Conservation (phyloP, 2,113 vertebrate genomes). For the Odontophorus gujanensis region DNA sequence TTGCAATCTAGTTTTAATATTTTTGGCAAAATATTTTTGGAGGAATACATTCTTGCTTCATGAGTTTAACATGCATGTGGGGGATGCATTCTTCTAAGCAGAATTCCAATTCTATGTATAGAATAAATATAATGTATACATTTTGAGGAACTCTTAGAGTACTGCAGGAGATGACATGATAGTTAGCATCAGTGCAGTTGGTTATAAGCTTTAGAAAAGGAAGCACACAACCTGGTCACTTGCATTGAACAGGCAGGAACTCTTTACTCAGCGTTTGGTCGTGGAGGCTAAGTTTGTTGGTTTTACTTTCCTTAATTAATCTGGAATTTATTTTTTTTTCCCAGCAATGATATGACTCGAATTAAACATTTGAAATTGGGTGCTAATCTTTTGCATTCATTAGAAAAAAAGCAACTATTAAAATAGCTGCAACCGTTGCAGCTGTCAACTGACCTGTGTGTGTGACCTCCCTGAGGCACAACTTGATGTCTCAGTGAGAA, state of each 20-base stretch:
- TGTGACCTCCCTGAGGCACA: conserved; percentile 11
- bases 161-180: not conserved
- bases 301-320: not conserved
- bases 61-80: not conserved
- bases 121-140: accelerated
- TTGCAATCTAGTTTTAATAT: not conserved
- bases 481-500: not conserved
- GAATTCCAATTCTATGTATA: not conserved
- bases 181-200: not conserved
- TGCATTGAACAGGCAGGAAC: not conserved
- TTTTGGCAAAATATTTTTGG: not conserved
- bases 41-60: not conserved
- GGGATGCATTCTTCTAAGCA: not conserved
- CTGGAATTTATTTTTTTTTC: not conserved
- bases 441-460: conserved; percentile 42
- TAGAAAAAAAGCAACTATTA: not conserved
- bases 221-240: not conserved
- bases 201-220: not conserved
- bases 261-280: not conserved
- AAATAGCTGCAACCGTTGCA: conserved; percentile 18
- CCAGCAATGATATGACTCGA: not conserved
- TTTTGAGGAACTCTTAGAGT: not conserved
- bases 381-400: not conserved
- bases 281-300: not conserved
- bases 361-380: not conserved